A percentile compares a stretch with the other conserved stretches of the same genome.
Conservation (phyloP, 2,888 invertebrate species). For the Heliothis peltigera region DNA sequence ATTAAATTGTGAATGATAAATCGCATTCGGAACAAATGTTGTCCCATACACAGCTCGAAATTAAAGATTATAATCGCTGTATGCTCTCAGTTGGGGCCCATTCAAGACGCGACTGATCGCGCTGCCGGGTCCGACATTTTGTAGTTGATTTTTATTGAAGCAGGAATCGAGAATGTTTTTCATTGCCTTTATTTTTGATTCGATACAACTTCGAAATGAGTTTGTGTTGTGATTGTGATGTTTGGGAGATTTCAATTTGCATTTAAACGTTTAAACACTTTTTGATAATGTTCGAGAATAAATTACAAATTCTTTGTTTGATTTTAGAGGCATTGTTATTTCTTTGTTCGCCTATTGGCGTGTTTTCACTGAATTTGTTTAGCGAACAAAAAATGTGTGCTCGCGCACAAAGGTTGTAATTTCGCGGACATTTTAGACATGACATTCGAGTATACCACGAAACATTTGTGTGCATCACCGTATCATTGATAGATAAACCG, state of each 20-base stretch:
- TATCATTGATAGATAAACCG: too few relatives aligned
- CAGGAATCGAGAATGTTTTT: constrained; percentile 68
- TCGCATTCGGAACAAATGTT: not conserved
- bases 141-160: constrained; percentile 80
- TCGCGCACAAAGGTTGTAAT: too few relatives aligned
- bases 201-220: constrained; percentile 45
- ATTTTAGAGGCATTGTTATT: not conserved
- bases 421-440: too few relatives aligned
- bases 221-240: constrained; percentile 31
- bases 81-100: constrained; percentile 40
- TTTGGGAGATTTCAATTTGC: constrained; percentile 26
- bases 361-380: too few relatives aligned
- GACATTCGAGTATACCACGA: too few relatives aligned
- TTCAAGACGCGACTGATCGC: constrained; percentile 70
- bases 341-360: not conserved
- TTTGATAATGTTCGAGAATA: constrained; percentile 6
- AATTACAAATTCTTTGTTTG: not conserved
- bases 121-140: constrained; percentile 68
- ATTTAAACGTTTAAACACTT: constrained; percentile 28
- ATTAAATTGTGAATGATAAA: not conserved
- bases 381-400: too few relatives aligned
- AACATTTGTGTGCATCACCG: too few relatives aligned
- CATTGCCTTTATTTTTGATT: constrained; percentile 63
- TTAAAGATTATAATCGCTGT: constrained; percentile 37
- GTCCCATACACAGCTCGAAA: constrained; percentile 1